Conservation (phyloP, 2,113 vertebrate genomes). For the Amia ocellicauda region DNA sequence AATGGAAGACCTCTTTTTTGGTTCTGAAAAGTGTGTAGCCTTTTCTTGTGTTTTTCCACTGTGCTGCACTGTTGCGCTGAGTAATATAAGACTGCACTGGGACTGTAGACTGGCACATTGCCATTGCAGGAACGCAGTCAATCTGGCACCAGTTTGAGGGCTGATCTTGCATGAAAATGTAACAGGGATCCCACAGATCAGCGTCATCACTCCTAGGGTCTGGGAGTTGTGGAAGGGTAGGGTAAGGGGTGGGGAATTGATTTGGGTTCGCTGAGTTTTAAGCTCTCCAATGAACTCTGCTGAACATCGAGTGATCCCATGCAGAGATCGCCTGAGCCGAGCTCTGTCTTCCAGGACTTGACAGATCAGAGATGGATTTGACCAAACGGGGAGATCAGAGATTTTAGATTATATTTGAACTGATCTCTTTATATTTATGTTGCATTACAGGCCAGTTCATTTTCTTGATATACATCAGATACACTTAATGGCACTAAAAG, state of each 20-base stretch:
- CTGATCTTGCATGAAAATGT: background rate
- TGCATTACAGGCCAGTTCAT: too few species aligned
- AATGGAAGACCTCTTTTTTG: too few species aligned
- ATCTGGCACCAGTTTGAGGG: background rate
- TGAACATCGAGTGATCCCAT: background rate
- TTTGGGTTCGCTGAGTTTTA: background rate
- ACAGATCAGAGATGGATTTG: background rate
- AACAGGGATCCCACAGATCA: slow-evolving; percentile 14
- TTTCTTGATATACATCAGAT: too few species aligned
- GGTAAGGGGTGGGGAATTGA: too few species aligned
- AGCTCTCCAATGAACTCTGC: background rate
- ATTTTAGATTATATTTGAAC: background rate
- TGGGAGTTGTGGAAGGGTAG: too few species aligned
- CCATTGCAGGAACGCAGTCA: slow-evolving; percentile 7
- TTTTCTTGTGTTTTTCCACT: too few species aligned
- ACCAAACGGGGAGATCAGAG: too few species aligned
- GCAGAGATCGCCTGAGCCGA: background rate
- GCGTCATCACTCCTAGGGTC: background rate
- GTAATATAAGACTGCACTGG: too few species aligned
- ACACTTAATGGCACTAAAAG: too few species aligned
- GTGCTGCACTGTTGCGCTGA: too few species aligned
- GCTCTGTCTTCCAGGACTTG: background rate
- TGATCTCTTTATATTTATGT: background rate
- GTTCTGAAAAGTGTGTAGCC: too few species aligned
- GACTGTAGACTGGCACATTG: background rate